Evolutionary conservation across 2,888 invertebrate species (phyloP).

Genomic region (Chydorus sphaericus): DNA sequence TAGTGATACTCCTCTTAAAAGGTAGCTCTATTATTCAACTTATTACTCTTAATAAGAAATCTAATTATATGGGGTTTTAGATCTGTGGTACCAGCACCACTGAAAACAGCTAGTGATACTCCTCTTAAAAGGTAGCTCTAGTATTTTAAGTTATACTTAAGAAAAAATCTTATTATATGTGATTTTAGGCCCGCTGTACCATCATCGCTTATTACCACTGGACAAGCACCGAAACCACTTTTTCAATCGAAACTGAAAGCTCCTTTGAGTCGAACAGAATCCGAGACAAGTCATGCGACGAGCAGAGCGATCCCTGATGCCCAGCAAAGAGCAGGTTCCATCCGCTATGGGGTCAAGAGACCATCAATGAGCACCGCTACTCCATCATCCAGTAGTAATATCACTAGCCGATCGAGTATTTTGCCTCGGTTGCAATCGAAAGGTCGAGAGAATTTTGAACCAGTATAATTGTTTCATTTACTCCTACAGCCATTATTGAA

Average conservation of each 20-base stretch:
- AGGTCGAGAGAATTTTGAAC: background rate
- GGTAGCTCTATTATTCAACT: no score
- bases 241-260: slow-evolving; percentile 1
- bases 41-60: no score
- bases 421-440: background rate
- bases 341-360: background rate
- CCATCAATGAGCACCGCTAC: background rate
- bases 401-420: background rate
- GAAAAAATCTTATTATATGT: no score
- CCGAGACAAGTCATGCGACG: background rate
- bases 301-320: background rate
- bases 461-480: no score
- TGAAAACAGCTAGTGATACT: background rate
- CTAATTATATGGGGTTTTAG: no score
- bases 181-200: no score
- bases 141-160: no score
- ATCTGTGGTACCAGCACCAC: no score
- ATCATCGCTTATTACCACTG: background rate
- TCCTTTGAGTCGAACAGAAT: background rate
- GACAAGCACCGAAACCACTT: background rate
- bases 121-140: background rate
- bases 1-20: no score
- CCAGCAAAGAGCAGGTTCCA: background rate
- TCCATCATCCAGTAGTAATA: background rate
- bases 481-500: no score